Evolutionary conservation across 2,888 invertebrate species (phyloP).

Genomic region (Lasioglossum figueresi): DNA sequence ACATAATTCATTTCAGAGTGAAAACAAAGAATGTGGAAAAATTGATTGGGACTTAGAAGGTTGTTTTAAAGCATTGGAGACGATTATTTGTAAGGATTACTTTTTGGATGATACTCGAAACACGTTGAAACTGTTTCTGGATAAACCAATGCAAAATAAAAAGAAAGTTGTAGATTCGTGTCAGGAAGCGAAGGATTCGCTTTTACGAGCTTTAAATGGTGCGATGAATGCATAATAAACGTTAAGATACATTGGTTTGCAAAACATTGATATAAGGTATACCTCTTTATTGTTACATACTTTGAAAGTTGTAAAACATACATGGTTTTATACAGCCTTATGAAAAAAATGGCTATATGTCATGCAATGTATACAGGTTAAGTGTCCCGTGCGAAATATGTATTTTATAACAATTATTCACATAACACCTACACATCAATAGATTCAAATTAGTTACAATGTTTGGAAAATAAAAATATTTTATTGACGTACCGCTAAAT

Average conservation of each 20-base stretch:
- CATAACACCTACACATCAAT: neutral
- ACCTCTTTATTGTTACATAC: conserved; percentile 63
- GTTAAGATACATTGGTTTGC: conserved; percentile 25
- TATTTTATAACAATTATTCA: conserved; percentile 29
- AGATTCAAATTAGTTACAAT: conserved; percentile 35
- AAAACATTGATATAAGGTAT: conserved; percentile 41
- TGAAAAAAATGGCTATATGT: conserved; percentile 20
- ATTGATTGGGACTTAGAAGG: conserved; percentile 88
- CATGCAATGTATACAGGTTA: conserved; percentile 31
- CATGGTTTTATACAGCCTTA: conserved; percentile 43
- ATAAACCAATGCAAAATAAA: conserved; percentile 80
- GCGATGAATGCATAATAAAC: conserved; percentile 72
- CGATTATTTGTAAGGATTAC: conserved; percentile 85
- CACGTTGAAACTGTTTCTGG: conserved; percentile 85
- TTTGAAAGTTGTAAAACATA: conserved; percentile 40
- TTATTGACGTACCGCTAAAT: conserved; percentile 18
- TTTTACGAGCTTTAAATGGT: conserved; percentile 75
- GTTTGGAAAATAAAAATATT: conserved; percentile 40
- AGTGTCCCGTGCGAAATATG: conserved; percentile 27
- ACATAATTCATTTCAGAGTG: conserved; percentile 85
- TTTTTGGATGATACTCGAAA: conserved; percentile 85
- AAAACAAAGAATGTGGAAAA: conserved; percentile 87
- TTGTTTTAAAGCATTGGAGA: conserved; percentile 86
- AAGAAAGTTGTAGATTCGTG: conserved; percentile 77
- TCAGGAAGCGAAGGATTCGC: conserved; percentile 77